Conservation (phyloP, 2,113 vertebrate genomes). For the Sturnira hondurensis region DNA sequence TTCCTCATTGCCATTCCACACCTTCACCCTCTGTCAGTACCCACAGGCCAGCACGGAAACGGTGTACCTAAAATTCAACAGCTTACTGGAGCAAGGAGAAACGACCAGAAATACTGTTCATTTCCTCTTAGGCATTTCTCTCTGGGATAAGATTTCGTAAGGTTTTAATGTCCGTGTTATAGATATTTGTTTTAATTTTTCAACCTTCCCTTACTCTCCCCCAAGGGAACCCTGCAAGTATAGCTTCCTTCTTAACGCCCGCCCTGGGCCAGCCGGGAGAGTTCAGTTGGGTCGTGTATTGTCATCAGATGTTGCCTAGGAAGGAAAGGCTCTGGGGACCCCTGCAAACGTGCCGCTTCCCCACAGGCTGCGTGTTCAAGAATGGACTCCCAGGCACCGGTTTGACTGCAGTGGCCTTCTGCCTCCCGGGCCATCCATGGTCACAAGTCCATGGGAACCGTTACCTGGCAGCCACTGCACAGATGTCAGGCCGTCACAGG, state of each 20-base stretch:
- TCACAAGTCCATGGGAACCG: not conserved
- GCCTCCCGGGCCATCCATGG: not conserved
- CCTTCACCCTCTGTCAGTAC: too few species aligned
- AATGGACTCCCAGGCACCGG: not conserved
- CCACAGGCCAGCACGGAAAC: not conserved
- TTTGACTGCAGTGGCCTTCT: not conserved
- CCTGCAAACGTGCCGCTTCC: not conserved
- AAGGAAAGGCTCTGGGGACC: not conserved
- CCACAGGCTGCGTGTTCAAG: not conserved
- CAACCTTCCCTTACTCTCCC: not conserved
- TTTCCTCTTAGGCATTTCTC: not conserved
- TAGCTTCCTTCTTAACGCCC: not conserved
- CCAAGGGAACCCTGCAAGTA: not conserved
- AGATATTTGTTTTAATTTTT: constrained; percentile 39
- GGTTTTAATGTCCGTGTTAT: not conserved
- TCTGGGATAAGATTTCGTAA: not conserved
- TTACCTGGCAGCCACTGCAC: too few species aligned
- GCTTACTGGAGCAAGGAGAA: not conserved
- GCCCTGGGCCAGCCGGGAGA: not conserved
- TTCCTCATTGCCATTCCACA: rapidly evolving
- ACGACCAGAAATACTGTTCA: not conserved
- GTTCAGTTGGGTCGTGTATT: not conserved
- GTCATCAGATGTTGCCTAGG: not conserved
- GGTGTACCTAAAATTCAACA: not conserved
- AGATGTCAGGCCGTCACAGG: not conserved